phyloP scores from a whole-genome alignment of 1,140 invertebrate genomes.

The Bombus pyrosoma region DNA sequence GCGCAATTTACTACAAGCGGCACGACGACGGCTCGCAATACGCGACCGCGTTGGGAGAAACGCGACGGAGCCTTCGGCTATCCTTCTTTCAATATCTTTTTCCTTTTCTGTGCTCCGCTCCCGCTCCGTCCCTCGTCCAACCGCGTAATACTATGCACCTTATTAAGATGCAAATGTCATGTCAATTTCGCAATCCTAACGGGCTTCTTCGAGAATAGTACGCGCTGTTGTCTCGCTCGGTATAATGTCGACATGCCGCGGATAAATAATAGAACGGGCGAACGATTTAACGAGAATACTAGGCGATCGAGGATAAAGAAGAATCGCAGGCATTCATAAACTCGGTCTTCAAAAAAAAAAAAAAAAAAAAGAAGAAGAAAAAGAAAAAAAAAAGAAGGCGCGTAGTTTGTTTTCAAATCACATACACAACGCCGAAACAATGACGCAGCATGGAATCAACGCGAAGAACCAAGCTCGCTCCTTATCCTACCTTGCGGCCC shows the following conservation, averaged over 20 bases:
- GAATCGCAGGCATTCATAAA: background rate
- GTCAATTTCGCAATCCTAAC: slow-evolving; percentile 62
- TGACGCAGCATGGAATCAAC: slow-evolving; percentile 3
- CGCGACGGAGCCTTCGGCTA: slow-evolving; percentile 34
- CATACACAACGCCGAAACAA: background rate
- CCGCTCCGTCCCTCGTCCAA: slow-evolving; percentile 29
- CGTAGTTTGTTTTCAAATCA: slow-evolving; percentile 11
- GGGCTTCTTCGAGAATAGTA: slow-evolving; percentile 37
- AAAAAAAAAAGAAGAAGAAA: background rate
- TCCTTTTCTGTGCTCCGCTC: background rate
- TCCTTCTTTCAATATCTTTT: slow-evolving; percentile 29
- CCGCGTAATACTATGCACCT: slow-evolving; percentile 50
- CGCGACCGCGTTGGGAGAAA: slow-evolving; percentile 7
- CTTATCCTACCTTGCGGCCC: slow-evolving; percentile 61
- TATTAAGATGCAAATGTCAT: slow-evolving; percentile 72
- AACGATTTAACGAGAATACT: slow-evolving; percentile 16
- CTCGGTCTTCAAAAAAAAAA: background rate
- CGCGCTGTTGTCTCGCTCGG: slow-evolving; percentile 9
- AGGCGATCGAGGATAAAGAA: background rate
- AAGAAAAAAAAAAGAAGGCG: background rate
- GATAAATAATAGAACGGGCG: slow-evolving; percentile 50
- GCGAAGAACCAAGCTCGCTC: slow-evolving; percentile 6
- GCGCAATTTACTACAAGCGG: slow-evolving; percentile 20
- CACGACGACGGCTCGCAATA: background rate
- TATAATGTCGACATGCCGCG: slow-evolving; percentile 48